Evolutionary conservation across 2,797 vertebrate genomes (phyloP), one percentile per base, ranked within the genome.

Genomic region (Australoheros facetus): DNA sequence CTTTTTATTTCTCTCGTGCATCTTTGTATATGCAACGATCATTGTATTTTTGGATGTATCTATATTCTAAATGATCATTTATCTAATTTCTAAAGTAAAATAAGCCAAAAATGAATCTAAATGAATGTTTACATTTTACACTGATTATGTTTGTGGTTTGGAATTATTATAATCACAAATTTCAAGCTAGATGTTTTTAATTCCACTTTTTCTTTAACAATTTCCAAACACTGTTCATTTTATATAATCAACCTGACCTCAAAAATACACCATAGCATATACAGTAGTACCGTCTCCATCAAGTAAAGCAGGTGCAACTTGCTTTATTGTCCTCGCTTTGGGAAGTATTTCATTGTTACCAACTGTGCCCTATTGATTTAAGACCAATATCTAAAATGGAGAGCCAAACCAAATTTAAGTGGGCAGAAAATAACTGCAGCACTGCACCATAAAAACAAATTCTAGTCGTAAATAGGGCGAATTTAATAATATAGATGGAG

Each of bases 21-120:
- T 19, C 13, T 26, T 4, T 75, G 0, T 53, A 23, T 23, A 6
- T 14, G 5, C 4, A 42, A 12, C 3, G 39, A 0, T 48, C 60
- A 28, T 16, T 48, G 42, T 3, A 4, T 19, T 51, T 8, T 19
- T 51, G 48, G 7, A 19, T 7, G 23, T 11, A 17, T 13, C 9
- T 23, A 1, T 1, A 66, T 45, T 28, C 17, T 66, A 28, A 6
- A 66, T 48, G 14, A 48, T 48, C 4, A 17, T 48, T 48, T 48
- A 48, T 16, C 60, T 0, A 1, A 64, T 64, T 42, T 45, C 26
- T 64, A 8, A 26, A 17, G 39, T 4, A 64, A 66, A 64, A 64
- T n/a, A n/a, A n/a, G n/a, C n/a, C n/a, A n/a, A n/a, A n/a, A n/a
- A n/a, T n/a, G n/a, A n/a, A n/a, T n/a, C n/a, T n/a, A n/a, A n/a